phyloP scores from a whole-genome alignment of 2,888 invertebrate species.

The Anodontia alba region DNA sequence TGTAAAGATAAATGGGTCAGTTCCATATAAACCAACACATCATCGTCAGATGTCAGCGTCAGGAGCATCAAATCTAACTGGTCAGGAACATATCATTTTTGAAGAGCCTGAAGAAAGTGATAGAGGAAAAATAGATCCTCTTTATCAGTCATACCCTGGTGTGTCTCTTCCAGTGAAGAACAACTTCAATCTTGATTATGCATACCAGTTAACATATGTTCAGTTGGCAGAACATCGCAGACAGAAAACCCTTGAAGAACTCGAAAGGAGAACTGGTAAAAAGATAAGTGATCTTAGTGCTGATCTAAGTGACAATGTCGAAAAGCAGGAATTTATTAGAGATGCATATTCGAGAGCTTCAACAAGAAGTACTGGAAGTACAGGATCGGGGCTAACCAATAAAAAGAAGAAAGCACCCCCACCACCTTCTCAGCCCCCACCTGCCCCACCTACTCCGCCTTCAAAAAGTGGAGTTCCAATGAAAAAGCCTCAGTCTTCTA shows the following conservation, averaged over 20 bases:
- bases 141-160: slow-evolving; percentile 64
- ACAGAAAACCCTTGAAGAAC: slow-evolving; percentile 68
- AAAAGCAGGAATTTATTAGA: slow-evolving; percentile 63
- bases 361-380: slow-evolving; percentile 66
- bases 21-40: slow-evolving; percentile 64
- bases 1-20: not conserved
- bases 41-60: slow-evolving; percentile 69
- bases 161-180: slow-evolving; percentile 76
- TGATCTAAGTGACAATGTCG: slow-evolving; percentile 66
- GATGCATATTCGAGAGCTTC: slow-evolving; percentile 59
- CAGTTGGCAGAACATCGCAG: slow-evolving; percentile 78
- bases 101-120: slow-evolving; percentile 75
- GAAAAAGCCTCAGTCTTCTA: slow-evolving; percentile 24
- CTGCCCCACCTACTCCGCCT: slow-evolving; percentile 48
- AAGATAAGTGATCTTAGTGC: slow-evolving; percentile 68
- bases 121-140: slow-evolving; percentile 66
- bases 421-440: slow-evolving; percentile 66
- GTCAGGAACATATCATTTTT: slow-evolving; percentile 69
- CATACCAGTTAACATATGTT: slow-evolving; percentile 78
- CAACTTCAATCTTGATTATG: slow-evolving; percentile 76
- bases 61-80: slow-evolving; percentile 59
- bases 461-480: slow-evolving; percentile 31
- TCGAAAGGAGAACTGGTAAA: slow-evolving; percentile 72
- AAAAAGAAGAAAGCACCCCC: slow-evolving; percentile 77
- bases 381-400: slow-evolving; percentile 68